Evolutionary conservation across 2,888 invertebrate species (phyloP), one percentile per base, ranked within the genome.

Genomic region (Cheilosia pagana): DNA sequence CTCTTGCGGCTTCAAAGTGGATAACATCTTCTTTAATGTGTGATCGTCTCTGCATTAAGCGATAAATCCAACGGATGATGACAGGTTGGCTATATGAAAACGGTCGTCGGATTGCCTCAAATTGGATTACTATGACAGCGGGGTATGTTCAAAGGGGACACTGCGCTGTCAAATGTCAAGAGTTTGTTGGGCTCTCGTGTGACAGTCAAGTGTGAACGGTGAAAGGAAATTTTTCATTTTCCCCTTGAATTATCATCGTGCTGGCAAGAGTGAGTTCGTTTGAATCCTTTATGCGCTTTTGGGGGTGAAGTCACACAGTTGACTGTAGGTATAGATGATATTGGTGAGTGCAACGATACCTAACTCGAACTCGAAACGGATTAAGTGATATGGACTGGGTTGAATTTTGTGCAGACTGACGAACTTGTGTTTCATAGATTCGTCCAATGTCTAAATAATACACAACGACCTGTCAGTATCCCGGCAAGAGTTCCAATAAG

Each of bases 1-100:
- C 48, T 48, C 53, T 48, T 48, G 31, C 28, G 55, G 48, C 31
- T 53, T 16, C 23, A 16, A 31, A 45, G 53, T 10, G 74, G 39
- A 65, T 65, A 50, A 57, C 48, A 67, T n/a, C 57, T 65, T 21
- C 57, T n/a, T 16, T n/a, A 55, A 48, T 31, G 25, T 35, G 23
- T 21, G 21, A 48, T 50, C 59, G 63, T 55, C 35, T 28, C 16
- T 41, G n/a, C 65, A 39, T 48, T 57, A 50, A 21, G 28, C 21
- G 39, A n/a, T 35, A 52, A 41, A 41, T 43, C 59, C 50, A 4
- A 50, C 25, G 41, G 21, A 10, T 12, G 52, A 45, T 50, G 53
- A 53, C 62, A 43, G 62, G 62, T 39, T 48, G 55, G 19, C 39
- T 23, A 48, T 63, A 48, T 63, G 65, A 65, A 19, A 57, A 75